Base-by-base conservation (phyloP, 2,888 invertebrate species). In the Drosophila neutralis region DNA sequence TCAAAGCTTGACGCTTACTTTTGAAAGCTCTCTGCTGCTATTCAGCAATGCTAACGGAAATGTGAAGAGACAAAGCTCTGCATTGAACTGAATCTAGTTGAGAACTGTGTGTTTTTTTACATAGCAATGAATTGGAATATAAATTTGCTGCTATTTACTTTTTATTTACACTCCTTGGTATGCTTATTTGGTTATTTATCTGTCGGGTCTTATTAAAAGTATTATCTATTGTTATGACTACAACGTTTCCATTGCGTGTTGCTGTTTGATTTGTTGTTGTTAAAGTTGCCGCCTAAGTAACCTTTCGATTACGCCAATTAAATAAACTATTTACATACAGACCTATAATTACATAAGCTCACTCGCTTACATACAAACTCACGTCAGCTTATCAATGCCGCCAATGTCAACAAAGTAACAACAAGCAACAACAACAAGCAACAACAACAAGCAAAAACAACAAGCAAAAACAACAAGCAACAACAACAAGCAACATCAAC, bases 241-340 rank as follows among this genome's bases (percentile, higher is more conserved):
- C 54, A 65, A 4, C 24, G 53, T 62, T 31, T 31, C 4, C 29
- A 58, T 54, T 24, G 48, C 48, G 52, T 63, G 57, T 35, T 57
- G 56, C 54, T 60, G 27, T 58, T 64, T 36, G 33, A 13, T 60
- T 61, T 65, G 27, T 64, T 64, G 24, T 73, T 58, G n/a, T 66
- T 67, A 49, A 62, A 45, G 69, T 68, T 71, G 67, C 66, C 86
- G 82, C 83, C 80, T 71, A 75, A 76, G 77, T 78, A 87, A 87
- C 83, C 82, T 83, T 83, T 77, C 80, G 74, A 85, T 87, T 86
- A 67, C 80, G 80, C 75, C 85, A 87, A 87, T 85, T 83, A 82
- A 78, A 76, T 78, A 80, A 77, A 75, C 80, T 74, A 84, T 69
- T 53, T 62, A 61, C 18, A 45, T 27, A 57, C n/a, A 33, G n/a